A percentile compares a stretch with the other conserved stretches of the same genome.
Evolutionary conservation across 2,797 vertebrate species (phyloP).

Genomic region (Acrocephalus scirpaceus): DNA sequence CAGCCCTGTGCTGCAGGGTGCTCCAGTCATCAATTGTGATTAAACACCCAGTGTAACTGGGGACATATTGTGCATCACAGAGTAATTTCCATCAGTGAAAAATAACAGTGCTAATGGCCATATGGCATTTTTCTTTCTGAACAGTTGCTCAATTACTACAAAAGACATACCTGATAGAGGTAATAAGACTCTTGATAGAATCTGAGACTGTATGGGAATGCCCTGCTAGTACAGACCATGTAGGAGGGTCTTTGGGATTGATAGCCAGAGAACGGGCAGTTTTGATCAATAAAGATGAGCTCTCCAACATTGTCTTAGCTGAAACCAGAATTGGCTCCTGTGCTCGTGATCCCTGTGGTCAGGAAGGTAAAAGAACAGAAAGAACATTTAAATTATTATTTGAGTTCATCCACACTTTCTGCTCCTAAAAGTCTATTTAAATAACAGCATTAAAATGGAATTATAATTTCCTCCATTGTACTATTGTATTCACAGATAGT

Average conservation of each 20-base stretch:
- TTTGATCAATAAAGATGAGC: conserved; percentile 90
- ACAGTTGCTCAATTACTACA: not conserved
- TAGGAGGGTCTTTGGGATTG: conserved; percentile 97
- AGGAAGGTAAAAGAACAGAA: not conserved
- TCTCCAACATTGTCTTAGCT: conserved; percentile 95
- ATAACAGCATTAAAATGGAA: not conserved
- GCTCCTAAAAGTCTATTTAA: not conserved
- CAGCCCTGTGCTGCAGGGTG: not conserved
- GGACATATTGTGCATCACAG: not conserved
- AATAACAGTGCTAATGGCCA: not conserved
- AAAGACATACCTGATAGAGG: conserved; percentile 90
- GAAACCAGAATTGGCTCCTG: conserved; percentile 95
- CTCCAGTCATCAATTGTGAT: not conserved
- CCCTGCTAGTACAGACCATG: conserved; percentile 93
- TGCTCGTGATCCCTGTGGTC: conserved; percentile 87
- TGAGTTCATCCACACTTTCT: not conserved
- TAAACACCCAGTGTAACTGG: not conserved
- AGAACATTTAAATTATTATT: not conserved
- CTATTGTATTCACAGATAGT: not conserved
- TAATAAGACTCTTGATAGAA: conserved; percentile 98
- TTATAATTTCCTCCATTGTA: not conserved
- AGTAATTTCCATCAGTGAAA: not conserved
- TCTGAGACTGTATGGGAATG: conserved; percentile 97
- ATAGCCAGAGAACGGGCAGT: conserved; percentile 93
- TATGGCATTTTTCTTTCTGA: not conserved